Percentiles rank a stretch among this genome's conserved stretches.
phyloP scores from a whole-genome alignment of 2,113 vertebrate genomes.

The Phalacrocorax pelagicus region DNA sequence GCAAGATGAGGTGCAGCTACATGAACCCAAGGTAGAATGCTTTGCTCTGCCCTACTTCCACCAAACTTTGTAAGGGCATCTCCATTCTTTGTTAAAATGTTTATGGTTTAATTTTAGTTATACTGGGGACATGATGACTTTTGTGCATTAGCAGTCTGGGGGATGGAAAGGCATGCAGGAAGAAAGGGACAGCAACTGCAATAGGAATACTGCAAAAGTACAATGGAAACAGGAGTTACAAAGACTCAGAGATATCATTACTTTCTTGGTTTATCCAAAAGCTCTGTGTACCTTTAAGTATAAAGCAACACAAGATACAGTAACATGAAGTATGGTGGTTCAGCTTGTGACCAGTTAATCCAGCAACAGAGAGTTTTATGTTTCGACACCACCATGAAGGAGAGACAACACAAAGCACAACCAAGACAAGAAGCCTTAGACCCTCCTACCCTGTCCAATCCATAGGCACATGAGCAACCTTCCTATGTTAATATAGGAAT shows the following conservation, averaged over 20 bases:
- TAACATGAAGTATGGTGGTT: not conserved
- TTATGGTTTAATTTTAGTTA: not conserved
- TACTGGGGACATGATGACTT: not conserved
- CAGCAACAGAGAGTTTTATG: not conserved
- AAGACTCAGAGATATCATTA: not conserved
- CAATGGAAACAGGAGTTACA: not conserved
- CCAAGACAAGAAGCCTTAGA: not conserved
- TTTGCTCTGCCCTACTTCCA: not conserved
- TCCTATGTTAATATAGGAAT: not conserved
- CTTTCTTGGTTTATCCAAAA: not conserved
- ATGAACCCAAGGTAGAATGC: not conserved
- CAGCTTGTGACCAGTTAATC: not conserved
- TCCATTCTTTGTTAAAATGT: not conserved
- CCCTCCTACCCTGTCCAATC: not conserved
- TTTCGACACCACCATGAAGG: not conserved
- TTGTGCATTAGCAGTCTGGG: not conserved
- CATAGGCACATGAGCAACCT: not conserved
- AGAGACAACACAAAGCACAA: not conserved
- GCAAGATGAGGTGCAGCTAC: not conserved
- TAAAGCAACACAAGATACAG: not conserved
- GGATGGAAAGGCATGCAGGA: not conserved
- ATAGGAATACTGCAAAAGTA: not conserved
- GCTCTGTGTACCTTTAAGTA: not conserved
- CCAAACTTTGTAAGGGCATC: not conserved
- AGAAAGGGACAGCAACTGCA: not conserved